A percentile compares a stretch with the other conserved stretches of the same genome.
phyloP scores from a whole-genome alignment of 2,888 invertebrate genomes.

The Lepeophtheirus nordmannii region DNA sequence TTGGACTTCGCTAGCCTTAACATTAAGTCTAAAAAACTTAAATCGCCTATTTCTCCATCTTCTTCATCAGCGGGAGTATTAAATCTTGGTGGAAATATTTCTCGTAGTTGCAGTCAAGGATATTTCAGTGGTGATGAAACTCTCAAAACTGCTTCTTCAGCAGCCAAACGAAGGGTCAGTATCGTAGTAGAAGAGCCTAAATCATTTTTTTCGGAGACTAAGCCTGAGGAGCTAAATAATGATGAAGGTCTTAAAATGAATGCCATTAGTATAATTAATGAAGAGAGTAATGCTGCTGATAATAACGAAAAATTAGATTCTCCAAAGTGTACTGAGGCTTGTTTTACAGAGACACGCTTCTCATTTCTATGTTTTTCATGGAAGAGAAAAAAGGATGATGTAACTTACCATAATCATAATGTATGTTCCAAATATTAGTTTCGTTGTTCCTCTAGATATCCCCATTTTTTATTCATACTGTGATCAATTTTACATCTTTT shows the following conservation, averaged over 20 bases:
- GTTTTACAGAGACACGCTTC: background rate
- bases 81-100: background rate
- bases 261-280: background rate
- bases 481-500: too few species aligned
- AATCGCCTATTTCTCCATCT: background rate
- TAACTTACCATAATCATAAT: slow-evolving; percentile 12
- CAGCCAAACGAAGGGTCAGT: background rate
- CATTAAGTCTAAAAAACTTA: background rate
- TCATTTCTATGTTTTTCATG: slow-evolving; percentile 21
- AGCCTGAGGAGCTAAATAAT: background rate
- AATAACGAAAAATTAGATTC: background rate
- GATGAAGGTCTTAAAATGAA: background rate
- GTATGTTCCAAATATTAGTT: background rate
- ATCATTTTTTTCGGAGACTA: background rate
- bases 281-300: background rate
- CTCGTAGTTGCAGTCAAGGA: slow-evolving; percentile 21
- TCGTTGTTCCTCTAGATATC: too few species aligned
- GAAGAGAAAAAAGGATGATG: slow-evolving; percentile 16
- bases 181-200: background rate
- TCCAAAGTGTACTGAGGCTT: slow-evolving; percentile 10
- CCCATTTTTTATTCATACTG: too few species aligned
- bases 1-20: background rate
- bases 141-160: background rate
- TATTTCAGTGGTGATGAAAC: slow-evolving; percentile 16
- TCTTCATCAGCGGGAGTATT: background rate